Base-by-base conservation (phyloP, 2,888 invertebrate genomes). In the Rhogogaster chlorosoma region DNA sequence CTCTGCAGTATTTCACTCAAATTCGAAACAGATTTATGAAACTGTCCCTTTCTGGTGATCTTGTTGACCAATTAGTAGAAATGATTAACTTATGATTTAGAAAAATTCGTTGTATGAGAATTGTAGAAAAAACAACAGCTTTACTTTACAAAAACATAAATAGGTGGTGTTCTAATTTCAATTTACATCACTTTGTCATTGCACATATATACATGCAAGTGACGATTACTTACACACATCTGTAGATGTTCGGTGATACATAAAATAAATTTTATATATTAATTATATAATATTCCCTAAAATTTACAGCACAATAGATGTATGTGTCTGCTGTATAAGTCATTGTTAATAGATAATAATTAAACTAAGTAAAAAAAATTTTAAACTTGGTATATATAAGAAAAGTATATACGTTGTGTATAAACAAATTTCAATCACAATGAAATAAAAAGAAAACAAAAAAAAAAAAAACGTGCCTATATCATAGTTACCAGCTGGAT, bases 401-500 rank as follows among this genome's bases (percentile, higher is more conserved):
- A 83, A 61, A 61, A 38, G 80, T 36, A n/a, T 78, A 45, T 78
- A 86, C 75, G 77, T 84, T 85, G 67, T 78, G 84, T 53, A 70
- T 73, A 77, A 84, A 29, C 36, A 36, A 83, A 86, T 88, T 87
- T 84, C 84, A 85, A 86, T 85, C 78, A 84, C 45, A 86, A 70
- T 85, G 70, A 61, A 83, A 45, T 61, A 45, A 18, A 22, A 10
- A 61, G 9, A 71, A 26, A 70, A 42, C 53, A 61, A 78, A 26
- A 26, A 78, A 86, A 73, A 64, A 71, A 36, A 86, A 75, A 86
- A 87, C 87, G 90, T 89, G 89, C 89, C 90, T 89, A 89, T 87
- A 89, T 87, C 87, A 88, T 89, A 89, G 89, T 89, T 89, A 89
- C 90, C 89, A 89, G 85, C 88, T 82, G 73, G 84, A 82, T 85